Percentiles rank a stretch among this genome's conserved stretches.
phyloP scores from a whole-genome alignment of 2,888 invertebrate species.

The Lacanobia wlatinum region DNA sequence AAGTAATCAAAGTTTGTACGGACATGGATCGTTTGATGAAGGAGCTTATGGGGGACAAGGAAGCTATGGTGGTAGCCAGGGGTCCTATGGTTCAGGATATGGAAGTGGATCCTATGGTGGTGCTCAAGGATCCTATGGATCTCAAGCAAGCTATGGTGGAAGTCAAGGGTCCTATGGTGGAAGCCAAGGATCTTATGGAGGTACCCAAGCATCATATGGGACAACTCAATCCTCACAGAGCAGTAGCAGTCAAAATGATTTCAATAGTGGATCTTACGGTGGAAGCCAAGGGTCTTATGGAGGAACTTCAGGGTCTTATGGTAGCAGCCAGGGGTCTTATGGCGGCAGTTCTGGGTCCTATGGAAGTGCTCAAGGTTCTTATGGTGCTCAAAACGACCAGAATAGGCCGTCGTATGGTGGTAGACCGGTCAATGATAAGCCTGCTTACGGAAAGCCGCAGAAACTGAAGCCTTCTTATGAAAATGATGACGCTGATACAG shows the following conservation, averaged over 20 bases:
- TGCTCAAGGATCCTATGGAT: conserved; percentile 17
- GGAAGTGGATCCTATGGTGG: conserved; percentile 38
- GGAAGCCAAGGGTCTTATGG: conserved; percentile 33
- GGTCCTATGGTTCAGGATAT: conserved; percentile 34
- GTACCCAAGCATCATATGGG: conserved; percentile 41
- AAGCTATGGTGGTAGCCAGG: conserved; percentile 41
- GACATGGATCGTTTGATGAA: conserved; percentile 43
- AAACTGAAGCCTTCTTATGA: conserved; percentile 59
- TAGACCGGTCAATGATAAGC: conserved; percentile 41
- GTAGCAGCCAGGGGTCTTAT: conserved; percentile 31
- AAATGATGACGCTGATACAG: conserved; percentile 47
- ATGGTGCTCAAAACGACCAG: conserved; percentile 36
- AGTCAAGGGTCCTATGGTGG: conserved; percentile 42
- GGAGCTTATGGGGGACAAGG: conserved; percentile 34
- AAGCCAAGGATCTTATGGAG: conserved; percentile 36
- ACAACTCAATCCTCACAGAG: conserved; percentile 39
- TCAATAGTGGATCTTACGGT: conserved; percentile 41
- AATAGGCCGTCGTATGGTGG: conserved; percentile 52
- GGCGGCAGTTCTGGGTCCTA: conserved; percentile 43
- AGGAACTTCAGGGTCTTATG: conserved; percentile 32
- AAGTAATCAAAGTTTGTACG: conserved; percentile 43
- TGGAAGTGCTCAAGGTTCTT: conserved; percentile 26
- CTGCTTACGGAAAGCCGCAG: conserved; percentile 52
- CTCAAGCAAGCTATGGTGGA: conserved; percentile 50
- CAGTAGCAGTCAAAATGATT: conserved; percentile 27